These are phyloP conservation scores for Turnix velox DNA, from an alignment of 2,113 vertebrate genomes.

Conservation along the genomic window DNA sequence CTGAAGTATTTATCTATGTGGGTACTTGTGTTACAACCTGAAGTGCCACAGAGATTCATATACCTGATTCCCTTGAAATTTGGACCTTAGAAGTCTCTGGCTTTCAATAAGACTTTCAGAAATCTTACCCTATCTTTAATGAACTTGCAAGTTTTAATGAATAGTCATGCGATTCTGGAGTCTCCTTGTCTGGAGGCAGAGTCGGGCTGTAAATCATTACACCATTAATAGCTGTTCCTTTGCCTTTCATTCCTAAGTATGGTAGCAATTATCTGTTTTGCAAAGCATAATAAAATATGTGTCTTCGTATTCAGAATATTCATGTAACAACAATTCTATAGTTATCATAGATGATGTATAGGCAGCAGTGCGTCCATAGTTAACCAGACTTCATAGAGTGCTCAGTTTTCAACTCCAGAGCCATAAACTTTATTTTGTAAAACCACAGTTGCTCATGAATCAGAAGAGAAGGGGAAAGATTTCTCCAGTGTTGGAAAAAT, in stretches of 20 bases:
- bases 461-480: background rate
- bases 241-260: constrained; percentile 32
- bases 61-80: background rate
- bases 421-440: background rate
- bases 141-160: constrained; percentile 32
- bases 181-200: constrained; percentile 41
- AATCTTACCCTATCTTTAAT: constrained; percentile 31
- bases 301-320: constrained; percentile 38
- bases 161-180: constrained; percentile 29
- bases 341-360: background rate
- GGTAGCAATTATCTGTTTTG: constrained; percentile 55
- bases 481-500: background rate
- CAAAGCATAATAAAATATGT: constrained; percentile 30
- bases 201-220: constrained; percentile 40
- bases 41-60: background rate
- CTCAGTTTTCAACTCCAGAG: background rate
- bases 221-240: constrained; percentile 49
- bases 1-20: background rate
- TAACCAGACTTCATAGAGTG: background rate
- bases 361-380: background rate
- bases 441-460: background rate
- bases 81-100: background rate
- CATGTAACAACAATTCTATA: constrained; percentile 5
- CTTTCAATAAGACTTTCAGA: background rate
- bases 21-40: background rate